A percentile compares a stretch with the other conserved stretches of the same genome.
phyloP scores from a whole-genome alignment of 2,888 invertebrate genomes.

The Acleris holmiana region DNA sequence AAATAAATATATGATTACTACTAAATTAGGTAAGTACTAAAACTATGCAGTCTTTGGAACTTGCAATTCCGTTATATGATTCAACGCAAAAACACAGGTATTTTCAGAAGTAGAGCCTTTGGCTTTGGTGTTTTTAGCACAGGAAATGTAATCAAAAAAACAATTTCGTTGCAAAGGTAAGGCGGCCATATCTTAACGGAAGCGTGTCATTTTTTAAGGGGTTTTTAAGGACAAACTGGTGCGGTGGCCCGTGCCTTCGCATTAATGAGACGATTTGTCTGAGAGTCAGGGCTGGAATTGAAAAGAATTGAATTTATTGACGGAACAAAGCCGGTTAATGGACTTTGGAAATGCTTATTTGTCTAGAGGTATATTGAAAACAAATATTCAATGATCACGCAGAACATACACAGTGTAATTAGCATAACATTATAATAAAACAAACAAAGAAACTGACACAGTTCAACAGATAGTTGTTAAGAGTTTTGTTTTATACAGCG shows the following conservation, averaged over 20 bases:
- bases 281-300: constrained; percentile 61
- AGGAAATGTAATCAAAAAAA: constrained; percentile 39
- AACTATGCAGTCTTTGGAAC: no score
- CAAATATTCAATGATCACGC: no score
- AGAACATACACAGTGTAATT: no score
- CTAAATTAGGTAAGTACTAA: no score
- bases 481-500: no score
- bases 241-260: constrained; percentile 57
- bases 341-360: constrained; percentile 52
- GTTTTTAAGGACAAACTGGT: constrained; percentile 52
- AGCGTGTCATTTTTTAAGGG: constrained; percentile 45
- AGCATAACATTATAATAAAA: no score
- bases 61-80: no score
- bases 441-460: no score
- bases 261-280: constrained; percentile 74
- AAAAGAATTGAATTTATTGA: constrained; percentile 63
- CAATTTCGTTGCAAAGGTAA: constrained; percentile 38
- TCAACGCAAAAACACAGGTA: no score
- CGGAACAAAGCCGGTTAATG: constrained; percentile 49
- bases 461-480: no score
- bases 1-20: no score
- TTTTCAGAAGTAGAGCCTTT: no score
- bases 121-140: background rate
- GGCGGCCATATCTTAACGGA: constrained; percentile 40
- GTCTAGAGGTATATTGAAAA: constrained; percentile 19